These are phyloP conservation scores for Macrotrachela quadricornifera DNA, from an alignment of 1,140 invertebrate genomes.

Conservation along the genomic window DNA sequence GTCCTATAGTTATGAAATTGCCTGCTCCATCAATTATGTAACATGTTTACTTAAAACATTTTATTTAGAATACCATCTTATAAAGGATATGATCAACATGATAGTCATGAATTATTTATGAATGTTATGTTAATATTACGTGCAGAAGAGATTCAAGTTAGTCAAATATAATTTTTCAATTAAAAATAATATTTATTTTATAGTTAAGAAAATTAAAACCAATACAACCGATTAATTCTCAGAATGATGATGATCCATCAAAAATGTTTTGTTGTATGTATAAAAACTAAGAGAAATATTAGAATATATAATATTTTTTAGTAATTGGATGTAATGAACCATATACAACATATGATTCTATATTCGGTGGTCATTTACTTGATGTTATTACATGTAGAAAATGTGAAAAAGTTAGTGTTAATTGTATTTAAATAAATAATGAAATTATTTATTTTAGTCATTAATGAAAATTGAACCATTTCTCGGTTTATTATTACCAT, in stretches of 20 bases:
- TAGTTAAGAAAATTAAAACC: slow-evolving; percentile 11
- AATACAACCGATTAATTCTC: slow-evolving; percentile 19
- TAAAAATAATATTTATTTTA: no score
- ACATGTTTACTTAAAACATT: no score
- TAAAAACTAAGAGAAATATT: slow-evolving; percentile 38
- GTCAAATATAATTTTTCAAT: slow-evolving; percentile 9
- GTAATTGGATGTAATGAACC: not conserved
- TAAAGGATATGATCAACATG: slow-evolving; percentile 72
- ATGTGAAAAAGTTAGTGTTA: slow-evolving; percentile 36
- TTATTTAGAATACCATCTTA: slow-evolving; percentile 44
- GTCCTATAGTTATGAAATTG: no score
- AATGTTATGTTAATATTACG: slow-evolving; percentile 64
- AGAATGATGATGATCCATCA: slow-evolving; percentile 11
- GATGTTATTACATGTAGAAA: slow-evolving; percentile 69
- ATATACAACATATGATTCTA: slow-evolving; percentile 46
- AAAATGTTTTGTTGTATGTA: not conserved
- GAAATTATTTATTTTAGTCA: slow-evolving; percentile 16
- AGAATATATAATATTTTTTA: not conserved
- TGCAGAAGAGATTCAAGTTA: slow-evolving; percentile 34
- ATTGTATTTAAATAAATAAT: no score
- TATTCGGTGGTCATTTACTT: slow-evolving; percentile 66
- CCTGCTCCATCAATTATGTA: no score
- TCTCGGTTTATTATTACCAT: slow-evolving; percentile 71
- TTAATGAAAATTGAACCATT: slow-evolving; percentile 72
- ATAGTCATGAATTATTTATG: slow-evolving; percentile 73